Conservation (phyloP, 53 echinoderm and acorn worm genomes). For the Paracentrotus lividus region DNA sequence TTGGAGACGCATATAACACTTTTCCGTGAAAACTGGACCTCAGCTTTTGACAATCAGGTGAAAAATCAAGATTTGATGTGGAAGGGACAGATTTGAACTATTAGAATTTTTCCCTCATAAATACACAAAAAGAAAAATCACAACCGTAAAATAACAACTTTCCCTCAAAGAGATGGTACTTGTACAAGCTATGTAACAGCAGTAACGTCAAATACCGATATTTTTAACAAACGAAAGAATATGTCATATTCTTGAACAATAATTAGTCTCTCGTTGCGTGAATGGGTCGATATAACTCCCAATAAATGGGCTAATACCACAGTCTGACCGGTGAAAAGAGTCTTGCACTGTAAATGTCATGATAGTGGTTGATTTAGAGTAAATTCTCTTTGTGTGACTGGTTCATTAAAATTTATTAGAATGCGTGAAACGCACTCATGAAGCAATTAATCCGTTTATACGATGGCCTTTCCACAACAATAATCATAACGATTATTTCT, state of each 20-base stretch:
- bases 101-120: neutral
- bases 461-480: neutral
- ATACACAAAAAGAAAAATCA: too few relatives aligned
- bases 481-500: conserved; percentile 4
- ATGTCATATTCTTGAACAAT: neutral
- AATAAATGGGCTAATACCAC: too few relatives aligned
- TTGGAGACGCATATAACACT: neutral
- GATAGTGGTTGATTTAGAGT: too few relatives aligned
- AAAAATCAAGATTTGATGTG: neutral
- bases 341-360: too few relatives aligned
- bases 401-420: neutral
- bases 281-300: neutral
- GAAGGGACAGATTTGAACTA: neutral
- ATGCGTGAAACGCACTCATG: neutral
- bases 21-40: neutral
- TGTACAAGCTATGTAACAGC: neutral
- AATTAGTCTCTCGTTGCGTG: neutral
- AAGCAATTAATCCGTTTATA: neutral
- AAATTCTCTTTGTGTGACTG: too few relatives aligned
- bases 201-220: neutral
- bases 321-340: too few relatives aligned
- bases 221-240: neutral
- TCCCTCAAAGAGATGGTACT: too few relatives aligned
- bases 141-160: too few relatives aligned
- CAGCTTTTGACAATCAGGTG: neutral